phyloP scores from a whole-genome alignment of 2,888 invertebrate genomes.

The Chymomyza caudatula region DNA sequence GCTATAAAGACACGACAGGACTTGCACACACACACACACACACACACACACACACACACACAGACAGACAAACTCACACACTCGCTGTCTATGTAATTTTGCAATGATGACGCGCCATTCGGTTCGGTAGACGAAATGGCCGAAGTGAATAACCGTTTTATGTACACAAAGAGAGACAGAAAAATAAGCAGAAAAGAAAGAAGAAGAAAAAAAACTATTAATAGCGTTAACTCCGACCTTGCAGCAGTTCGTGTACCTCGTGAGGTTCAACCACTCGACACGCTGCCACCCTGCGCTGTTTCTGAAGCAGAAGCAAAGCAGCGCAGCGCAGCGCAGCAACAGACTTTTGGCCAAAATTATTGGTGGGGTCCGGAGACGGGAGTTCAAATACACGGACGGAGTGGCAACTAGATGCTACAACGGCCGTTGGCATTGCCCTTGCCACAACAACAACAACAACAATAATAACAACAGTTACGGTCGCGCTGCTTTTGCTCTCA shows the following conservation, averaged over 20 bases:
- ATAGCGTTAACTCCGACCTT: constrained; percentile 70
- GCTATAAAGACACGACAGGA: not conserved
- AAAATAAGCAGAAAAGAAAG: constrained; percentile 41
- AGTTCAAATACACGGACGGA: constrained; percentile 1
- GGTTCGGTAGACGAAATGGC: constrained; percentile 34
- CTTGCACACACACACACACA: not conserved
- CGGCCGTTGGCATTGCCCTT: constrained; percentile 58
- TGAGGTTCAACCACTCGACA: constrained; percentile 61
- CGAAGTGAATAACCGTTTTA: constrained; percentile 68
- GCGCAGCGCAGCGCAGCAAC: constrained; percentile 27
- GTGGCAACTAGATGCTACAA: constrained; percentile 56
- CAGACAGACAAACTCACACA: not conserved
- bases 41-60: not conserved
- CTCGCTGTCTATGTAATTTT: not conserved
- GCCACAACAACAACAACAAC: constrained; percentile 25
- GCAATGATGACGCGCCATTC: constrained; percentile 23
- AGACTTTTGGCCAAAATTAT: constrained; percentile 50
- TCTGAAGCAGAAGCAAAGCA: constrained; percentile 14
- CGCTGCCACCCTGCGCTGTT: constrained; percentile 28
- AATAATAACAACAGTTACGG: not conserved
- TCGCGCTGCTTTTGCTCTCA: not conserved
- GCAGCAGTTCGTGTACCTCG: constrained; percentile 66
- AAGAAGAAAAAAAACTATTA: constrained; percentile 63
- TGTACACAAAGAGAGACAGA: constrained; percentile 39
- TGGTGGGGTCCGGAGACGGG: constrained; percentile 9